Evolutionary conservation across 1,140 invertebrate species (phyloP), one percentile per base, ranked within the genome.

Genomic region (Nephotettix cincticeps): DNA sequence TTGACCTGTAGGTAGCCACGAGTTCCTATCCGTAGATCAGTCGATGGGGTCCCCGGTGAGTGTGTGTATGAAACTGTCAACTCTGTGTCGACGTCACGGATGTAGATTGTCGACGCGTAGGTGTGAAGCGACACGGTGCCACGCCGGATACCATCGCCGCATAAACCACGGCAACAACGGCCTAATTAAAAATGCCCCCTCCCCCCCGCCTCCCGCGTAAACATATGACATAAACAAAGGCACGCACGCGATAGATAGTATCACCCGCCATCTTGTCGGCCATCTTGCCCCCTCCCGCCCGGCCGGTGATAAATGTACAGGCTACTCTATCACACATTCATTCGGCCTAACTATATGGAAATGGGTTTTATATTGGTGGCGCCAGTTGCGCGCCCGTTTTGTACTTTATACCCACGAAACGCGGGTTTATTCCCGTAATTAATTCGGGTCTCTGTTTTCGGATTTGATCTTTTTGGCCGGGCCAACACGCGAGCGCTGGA

Each of bases 141-240:
- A 9, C 47, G 13, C 47, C 9, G 6, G 47, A 54, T 54, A 54
- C 13, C 47, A 54, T 6, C 19, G 21, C 47, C 47, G 6, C 47
- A 19, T 54, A 54, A 54, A 54, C 47, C 6, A 54, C 47, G 23
- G 47, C 47, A 11, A 54, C 47, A 54, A 54, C 47, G 21, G 47
- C 23, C 47, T 54, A 54, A 54, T 54, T 54, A 54, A 54, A 54
- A 54, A 54, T 54, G 47, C 47, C 21, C 47, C 47, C 47, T 19
- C 6, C 47, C 47, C 47, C 6, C 11, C 47, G 47, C 47, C 47
- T 11, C 19, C 21, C 21, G 21, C 13, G 23, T 54, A 54, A 54
- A 54, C 47, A 54, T 21, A 54, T 54, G 47, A 54, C 47, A 54
- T 54, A 54, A 54, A 54, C 47, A 54, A 54, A 54, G 47, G 11